These are phyloP conservation scores for Orientallactaga bullata DNA, from an alignment of 2,113 vertebrate species.

Conservation along the genomic window DNA sequence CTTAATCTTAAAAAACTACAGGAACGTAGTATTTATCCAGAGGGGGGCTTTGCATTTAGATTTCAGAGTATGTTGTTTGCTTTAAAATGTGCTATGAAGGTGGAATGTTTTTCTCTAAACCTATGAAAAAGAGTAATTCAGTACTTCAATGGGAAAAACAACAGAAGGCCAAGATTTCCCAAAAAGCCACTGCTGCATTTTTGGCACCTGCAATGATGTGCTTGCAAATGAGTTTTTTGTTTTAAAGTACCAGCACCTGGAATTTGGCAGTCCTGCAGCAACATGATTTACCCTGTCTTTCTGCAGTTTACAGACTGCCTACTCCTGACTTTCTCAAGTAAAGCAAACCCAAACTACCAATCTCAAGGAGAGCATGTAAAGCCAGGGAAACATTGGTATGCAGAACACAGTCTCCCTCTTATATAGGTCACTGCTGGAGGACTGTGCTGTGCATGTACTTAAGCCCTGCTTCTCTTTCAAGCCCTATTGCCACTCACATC, in stretches of 20 bases:
- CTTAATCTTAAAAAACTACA: conserved; percentile 46
- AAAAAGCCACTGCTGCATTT: conserved; percentile 79
- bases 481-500: conserved; percentile 39
- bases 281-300: neutral
- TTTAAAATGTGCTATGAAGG: conserved; percentile 74
- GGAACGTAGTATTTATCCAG: neutral
- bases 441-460: conserved; percentile 20
- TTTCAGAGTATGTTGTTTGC: conserved; percentile 76
- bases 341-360: conserved; percentile 29
- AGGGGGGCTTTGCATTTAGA: conserved; percentile 60
- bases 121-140: conserved; percentile 77
- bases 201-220: conserved; percentile 77
- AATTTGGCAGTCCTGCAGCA: conserved; percentile 53
- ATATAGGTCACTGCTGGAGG: conserved; percentile 69
- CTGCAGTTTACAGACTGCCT: neutral
- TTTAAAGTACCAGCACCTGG: conserved; percentile 74
- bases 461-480: conserved; percentile 1
- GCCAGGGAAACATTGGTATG: conserved; percentile 40
- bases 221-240: conserved; percentile 72
- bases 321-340: neutral
- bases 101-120: conserved; percentile 77
- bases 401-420: neutral
- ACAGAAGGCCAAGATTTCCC: conserved; percentile 79
- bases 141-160: conserved; percentile 79
- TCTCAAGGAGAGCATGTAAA: conserved; percentile 9